phyloP scores from a whole-genome alignment of 2,113 vertebrate genomes.

The Cryptomyrus ogoouensis region DNA sequence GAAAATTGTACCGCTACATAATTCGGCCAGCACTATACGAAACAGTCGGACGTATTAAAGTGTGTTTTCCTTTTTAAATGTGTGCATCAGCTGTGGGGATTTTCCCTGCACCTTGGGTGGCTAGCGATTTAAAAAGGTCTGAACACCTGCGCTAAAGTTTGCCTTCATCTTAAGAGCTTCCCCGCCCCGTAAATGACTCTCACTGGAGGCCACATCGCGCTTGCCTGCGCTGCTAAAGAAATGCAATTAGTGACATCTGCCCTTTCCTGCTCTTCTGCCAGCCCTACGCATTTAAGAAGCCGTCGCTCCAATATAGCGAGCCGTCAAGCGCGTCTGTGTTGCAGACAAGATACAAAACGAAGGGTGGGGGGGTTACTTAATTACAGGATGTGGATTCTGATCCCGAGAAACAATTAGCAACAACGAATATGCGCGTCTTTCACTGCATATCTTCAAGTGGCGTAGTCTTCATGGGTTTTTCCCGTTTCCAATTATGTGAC shows the following conservation, averaged over 20 bases:
- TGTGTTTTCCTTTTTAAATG: not conserved
- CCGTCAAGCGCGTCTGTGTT: slow-evolving; percentile 28
- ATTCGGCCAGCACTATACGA: not conserved
- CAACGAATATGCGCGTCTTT: not conserved
- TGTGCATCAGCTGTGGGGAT: not conserved
- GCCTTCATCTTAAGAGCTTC: slow-evolving; percentile 7
- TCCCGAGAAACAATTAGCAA: not conserved
- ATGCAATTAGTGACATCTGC: slow-evolving; percentile 28
- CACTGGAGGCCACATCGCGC: slow-evolving; percentile 13
- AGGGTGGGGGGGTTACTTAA: not conserved
- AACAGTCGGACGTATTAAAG: not conserved
- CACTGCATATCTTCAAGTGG: not conserved
- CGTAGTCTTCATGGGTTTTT: not conserved
- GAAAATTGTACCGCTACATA: not conserved
- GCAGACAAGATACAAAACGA: slow-evolving; percentile 16
- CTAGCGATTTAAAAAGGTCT: not conserved
- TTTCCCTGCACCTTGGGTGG: slow-evolving; percentile 10
- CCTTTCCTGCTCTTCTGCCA: not conserved
- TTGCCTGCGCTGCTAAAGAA: slow-evolving; percentile 25
- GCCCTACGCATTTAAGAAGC: not conserved
- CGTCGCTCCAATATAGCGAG: slow-evolving; percentile 22
- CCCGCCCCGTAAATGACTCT: slow-evolving; percentile 29
- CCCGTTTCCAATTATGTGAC: not conserved
- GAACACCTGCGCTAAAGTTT: not conserved
- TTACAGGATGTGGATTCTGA: slow-evolving; percentile 18